A percentile compares a stretch with the other conserved stretches of the same genome.
phyloP scores from a whole-genome alignment of 2,888 invertebrate species.

The Isotomurus palustris region DNA sequence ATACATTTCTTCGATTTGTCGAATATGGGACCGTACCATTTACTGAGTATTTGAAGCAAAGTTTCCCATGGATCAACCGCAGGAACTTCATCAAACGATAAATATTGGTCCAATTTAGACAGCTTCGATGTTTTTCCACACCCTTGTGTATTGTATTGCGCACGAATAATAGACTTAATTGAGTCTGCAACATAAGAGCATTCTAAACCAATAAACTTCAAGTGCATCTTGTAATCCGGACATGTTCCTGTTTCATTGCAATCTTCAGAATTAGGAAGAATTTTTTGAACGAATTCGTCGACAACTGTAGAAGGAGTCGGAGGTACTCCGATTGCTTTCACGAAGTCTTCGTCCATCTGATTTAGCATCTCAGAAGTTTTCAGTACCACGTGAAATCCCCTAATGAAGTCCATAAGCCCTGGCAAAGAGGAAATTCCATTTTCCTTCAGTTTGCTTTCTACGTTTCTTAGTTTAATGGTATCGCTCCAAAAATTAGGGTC shows the following conservation, averaged over 20 bases:
- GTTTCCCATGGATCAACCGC: constrained; percentile 3
- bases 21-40: constrained; percentile 19
- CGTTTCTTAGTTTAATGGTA: constrained; percentile 23
- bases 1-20: constrained; percentile 21
- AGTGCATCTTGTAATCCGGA: constrained; percentile 16
- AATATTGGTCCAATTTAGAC: constrained; percentile 12
- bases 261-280: constrained; percentile 2
- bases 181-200: constrained; percentile 8
- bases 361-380: constrained; percentile 32
- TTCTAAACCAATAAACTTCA: constrained; percentile 20
- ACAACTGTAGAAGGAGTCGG: constrained; percentile 12
- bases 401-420: constrained; percentile 15
- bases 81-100: constrained; percentile 17
- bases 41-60: constrained; percentile 7
- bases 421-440: constrained; percentile 5
- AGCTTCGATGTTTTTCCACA: neutral
- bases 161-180: neutral
- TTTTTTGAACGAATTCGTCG: constrained; percentile 16
- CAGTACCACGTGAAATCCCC: constrained; percentile 22
- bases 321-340: constrained; percentile 15
- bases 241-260: neutral
- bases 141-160: neutral
- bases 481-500: constrained; percentile 34
- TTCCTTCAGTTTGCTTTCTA: constrained; percentile 6
- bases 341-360: constrained; percentile 30